A percentile compares a stretch with the other conserved stretches of the same genome.
Evolutionary conservation across 2,888 invertebrate genomes (phyloP).

Genomic region (Clivina fossor): DNA sequence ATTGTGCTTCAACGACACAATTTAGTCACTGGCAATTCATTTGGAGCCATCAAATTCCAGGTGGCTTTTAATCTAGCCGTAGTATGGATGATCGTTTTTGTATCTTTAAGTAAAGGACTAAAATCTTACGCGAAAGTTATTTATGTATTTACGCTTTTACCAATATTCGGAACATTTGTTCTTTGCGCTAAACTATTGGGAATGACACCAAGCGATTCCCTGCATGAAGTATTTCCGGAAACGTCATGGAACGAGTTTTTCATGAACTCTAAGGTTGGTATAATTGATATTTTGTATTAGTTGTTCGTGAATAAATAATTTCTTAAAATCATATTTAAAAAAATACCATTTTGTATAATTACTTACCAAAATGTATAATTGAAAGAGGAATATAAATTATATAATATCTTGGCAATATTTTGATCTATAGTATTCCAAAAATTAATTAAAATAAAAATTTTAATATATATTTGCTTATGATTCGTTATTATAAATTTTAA

Average conservation of each 20-base stretch:
- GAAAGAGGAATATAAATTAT: no score
- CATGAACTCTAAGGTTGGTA: conserved; percentile 72
- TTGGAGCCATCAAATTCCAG: conserved; percentile 78
- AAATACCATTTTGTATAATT: no score
- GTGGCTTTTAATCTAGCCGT: conserved; percentile 87
- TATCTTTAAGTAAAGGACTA: conserved; percentile 83
- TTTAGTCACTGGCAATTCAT: conserved; percentile 50
- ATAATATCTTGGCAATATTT: no score
- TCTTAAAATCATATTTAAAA: no score
- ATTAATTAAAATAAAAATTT: no score
- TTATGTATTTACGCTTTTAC: conserved; percentile 75
- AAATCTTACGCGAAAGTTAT: conserved; percentile 83
- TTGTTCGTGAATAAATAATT: no score
- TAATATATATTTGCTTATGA: no score
- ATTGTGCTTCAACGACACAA: conserved; percentile 73
- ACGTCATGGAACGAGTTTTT: conserved; percentile 86
- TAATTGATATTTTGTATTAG: conserved; percentile 2
- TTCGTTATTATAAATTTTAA: no score
- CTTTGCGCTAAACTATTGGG: conserved; percentile 74
- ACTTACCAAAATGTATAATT: no score
- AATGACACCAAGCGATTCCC: conserved; percentile 66
- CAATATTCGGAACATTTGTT: conserved; percentile 73
- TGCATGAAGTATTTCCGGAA: conserved; percentile 73
- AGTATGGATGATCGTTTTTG: conserved; percentile 87
- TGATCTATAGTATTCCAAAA: no score